These are phyloP conservation scores for Eugnorisma glareosa DNA, from an alignment of 2,888 invertebrate genomes.

Conservation along the genomic window DNA sequence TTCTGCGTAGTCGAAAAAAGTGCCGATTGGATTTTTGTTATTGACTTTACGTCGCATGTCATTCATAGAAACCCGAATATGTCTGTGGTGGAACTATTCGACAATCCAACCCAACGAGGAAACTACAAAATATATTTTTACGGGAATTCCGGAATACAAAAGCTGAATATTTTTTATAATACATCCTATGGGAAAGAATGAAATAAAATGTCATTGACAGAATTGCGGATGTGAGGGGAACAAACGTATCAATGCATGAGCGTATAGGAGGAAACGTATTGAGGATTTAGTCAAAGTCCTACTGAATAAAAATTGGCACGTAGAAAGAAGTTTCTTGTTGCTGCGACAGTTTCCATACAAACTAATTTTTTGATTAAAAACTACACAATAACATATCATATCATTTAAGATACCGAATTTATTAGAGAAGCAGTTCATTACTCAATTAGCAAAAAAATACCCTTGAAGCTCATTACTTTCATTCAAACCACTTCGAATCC, in stretches of 20 bases:
- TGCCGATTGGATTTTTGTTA: constrained; percentile 61
- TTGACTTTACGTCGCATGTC: constrained; percentile 61
- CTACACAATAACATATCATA: too few species aligned
- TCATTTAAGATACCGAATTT: background rate
- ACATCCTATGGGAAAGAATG: constrained; percentile 13
- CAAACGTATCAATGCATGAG: constrained; percentile 20
- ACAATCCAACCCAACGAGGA: constrained; percentile 19
- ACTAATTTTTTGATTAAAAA: background rate
- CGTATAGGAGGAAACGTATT: background rate
- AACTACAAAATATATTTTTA: constrained; percentile 28
- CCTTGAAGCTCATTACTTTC: background rate
- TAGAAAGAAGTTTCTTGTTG: too few species aligned
- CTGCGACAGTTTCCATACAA: background rate
- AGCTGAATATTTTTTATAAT: constrained; percentile 18
- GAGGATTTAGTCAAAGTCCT: background rate
- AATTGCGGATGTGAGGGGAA: constrained; percentile 25
- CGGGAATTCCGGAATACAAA: constrained; percentile 6
- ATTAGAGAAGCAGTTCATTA: background rate
- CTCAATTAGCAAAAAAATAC: background rate
- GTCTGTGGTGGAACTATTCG: constrained; percentile 22
- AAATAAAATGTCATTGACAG: constrained; percentile 46
- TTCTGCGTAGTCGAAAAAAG: constrained; percentile 57
- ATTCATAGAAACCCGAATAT: constrained; percentile 46
- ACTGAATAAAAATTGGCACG: background rate
- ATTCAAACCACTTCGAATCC: background rate